phyloP scores from a whole-genome alignment of 2,888 invertebrate genomes.

The Xylota segnis region DNA sequence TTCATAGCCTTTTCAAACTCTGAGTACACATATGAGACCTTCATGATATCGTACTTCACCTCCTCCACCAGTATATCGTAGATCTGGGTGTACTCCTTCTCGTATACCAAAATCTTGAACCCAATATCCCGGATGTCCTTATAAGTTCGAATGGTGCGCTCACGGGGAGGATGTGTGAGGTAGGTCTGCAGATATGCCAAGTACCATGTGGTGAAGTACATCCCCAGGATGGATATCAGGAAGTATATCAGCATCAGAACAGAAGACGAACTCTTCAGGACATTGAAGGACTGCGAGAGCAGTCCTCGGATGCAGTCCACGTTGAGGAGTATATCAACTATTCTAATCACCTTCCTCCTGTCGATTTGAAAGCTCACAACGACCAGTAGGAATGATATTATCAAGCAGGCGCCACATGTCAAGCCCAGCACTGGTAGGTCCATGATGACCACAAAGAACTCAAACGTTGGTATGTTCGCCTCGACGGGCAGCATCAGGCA shows the following conservation, averaged over 20 bases:
- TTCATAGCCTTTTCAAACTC: not conserved
- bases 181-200: constrained; percentile 40
- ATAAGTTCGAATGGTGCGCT: not conserved
- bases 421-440: not conserved
- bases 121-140: not conserved
- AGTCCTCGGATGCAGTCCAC: constrained; percentile 34
- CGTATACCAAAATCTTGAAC: constrained; percentile 7
- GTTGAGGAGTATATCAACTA: constrained; percentile 30
- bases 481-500: constrained; percentile 49
- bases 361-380: not conserved
- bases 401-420: not conserved
- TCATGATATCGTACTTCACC: not conserved
- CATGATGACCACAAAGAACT: constrained; percentile 30
- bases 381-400: constrained; percentile 17
- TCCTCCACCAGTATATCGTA: not conserved
- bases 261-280: constrained; percentile 6
- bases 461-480: constrained; percentile 6
- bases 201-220: constrained; percentile 39
- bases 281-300: constrained; percentile 25
- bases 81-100: not conserved
- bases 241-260: constrained; percentile 28
- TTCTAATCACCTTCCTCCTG: not conserved
- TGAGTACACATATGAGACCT: not conserved
- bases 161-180: constrained; percentile 26
- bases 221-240: constrained; percentile 30